Evolutionary conservation across 2,888 invertebrate genomes (phyloP).

Genomic region (Sepiola atlantica): DNA sequence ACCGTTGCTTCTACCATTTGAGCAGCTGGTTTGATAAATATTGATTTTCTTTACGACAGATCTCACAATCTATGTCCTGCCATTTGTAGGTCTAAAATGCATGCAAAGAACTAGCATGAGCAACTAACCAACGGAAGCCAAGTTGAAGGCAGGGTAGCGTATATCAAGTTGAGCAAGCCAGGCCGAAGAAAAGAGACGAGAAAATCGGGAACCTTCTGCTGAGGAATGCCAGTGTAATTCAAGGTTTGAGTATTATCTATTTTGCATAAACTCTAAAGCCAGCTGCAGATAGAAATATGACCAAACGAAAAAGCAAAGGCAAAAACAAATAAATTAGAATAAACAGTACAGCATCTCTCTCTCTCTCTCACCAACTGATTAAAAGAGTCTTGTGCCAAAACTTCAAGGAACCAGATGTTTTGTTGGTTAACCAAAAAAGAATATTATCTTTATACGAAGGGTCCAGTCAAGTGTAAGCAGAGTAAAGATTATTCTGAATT

Average conservation of each 20-base stretch:
- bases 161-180: neutral
- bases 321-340: neutral
- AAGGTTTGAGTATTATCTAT: neutral
- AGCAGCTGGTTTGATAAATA: neutral
- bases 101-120: neutral
- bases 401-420: neutral
- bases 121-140: neutral
- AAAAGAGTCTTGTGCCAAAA: neutral
- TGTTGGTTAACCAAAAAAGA: neutral
- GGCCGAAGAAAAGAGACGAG: neutral
- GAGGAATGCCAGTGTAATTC: neutral
- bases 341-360: neutral
- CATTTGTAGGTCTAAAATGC: neutral
- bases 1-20: neutral
- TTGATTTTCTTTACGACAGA: conserved; percentile 6
- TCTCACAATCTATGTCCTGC: neutral
- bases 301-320: neutral
- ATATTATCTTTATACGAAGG: neutral
- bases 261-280: neutral
- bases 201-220: neutral
- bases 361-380: neutral
- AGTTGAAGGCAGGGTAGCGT: neutral
- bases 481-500: neutral
- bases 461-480: neutral
- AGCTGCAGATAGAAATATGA: neutral